Conservation (phyloP, 2,888 invertebrate genomes). For the Ennomos fuscantarius region DNA sequence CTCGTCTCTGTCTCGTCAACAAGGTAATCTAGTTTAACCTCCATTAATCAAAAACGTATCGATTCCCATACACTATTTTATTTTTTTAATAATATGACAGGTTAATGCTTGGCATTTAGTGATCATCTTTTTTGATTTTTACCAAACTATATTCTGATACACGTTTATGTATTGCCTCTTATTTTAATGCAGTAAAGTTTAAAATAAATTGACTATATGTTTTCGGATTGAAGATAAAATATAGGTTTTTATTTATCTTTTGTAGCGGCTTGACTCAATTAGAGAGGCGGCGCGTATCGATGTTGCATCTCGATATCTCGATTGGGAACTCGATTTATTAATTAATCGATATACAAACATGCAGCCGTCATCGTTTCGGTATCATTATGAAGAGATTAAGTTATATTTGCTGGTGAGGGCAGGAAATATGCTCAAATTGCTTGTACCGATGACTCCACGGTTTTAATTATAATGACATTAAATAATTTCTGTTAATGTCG, state of each 20-base stretch:
- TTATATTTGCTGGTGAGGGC: constrained; percentile 36
- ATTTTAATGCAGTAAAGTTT: constrained; percentile 23
- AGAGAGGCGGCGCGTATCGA: constrained; percentile 80
- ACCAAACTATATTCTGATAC: constrained; percentile 37
- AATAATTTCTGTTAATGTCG: constrained; percentile 19
- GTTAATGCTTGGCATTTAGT: constrained; percentile 82
- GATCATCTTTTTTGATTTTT: constrained; percentile 61
- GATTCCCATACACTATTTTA: constrained; percentile 72
- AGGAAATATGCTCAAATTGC: constrained; percentile 6
- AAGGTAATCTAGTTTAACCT: constrained; percentile 73
- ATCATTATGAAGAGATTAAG: constrained; percentile 69
- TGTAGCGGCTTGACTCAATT: constrained; percentile 82
- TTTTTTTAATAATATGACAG: constrained; percentile 81
- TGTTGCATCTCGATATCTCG: constrained; percentile 73
- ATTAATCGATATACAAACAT: constrained; percentile 85
- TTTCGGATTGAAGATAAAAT: constrained; percentile 29
- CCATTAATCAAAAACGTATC: constrained; percentile 80
- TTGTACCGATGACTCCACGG: background rate
- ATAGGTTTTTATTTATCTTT: constrained; percentile 66
- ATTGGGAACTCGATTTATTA: constrained; percentile 81
- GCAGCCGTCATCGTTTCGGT: constrained; percentile 76
- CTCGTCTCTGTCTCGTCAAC: constrained; percentile 65
- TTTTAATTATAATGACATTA: constrained; percentile 25
- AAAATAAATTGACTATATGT: constrained; percentile 28
- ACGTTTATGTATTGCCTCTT: constrained; percentile 22